phyloP scores from a whole-genome alignment of 1,140 invertebrate genomes.

The Gerris buenoi region DNA sequence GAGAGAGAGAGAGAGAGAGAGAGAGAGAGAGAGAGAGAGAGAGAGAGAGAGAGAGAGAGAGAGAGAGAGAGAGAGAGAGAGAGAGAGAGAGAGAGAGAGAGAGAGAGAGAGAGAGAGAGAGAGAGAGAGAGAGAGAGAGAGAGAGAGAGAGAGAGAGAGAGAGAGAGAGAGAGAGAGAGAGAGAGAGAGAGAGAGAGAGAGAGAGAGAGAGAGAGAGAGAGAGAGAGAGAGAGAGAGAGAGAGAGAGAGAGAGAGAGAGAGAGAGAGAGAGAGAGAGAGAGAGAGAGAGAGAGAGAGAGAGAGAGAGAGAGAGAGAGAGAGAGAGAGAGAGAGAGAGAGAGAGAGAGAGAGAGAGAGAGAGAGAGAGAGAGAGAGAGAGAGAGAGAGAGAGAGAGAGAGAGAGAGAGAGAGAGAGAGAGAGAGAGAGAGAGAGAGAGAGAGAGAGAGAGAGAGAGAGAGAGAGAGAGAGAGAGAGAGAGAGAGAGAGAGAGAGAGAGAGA shows the following conservation, averaged over 20 bases:
- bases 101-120: too few relatives aligned
- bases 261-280: conserved; percentile 4
- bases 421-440: conserved; percentile 7
- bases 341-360: background rate
- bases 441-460: conserved; percentile 8
- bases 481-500: conserved; percentile 7
- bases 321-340: conserved; percentile 4
- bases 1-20: too few relatives aligned
- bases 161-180: conserved; percentile 7
- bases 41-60: too few relatives aligned
- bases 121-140: conserved; percentile 3
- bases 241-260: background rate
- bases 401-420: conserved; percentile 7
- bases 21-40: too few relatives aligned
- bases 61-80: too few relatives aligned
- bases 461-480: conserved; percentile 9
- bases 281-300: conserved; percentile 3
- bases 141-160: conserved; percentile 3
- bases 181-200: conserved; percentile 5
- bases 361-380: background rate
- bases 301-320: conserved; percentile 5
- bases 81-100: too few relatives aligned
- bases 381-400: conserved; percentile 4
- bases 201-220: background rate
- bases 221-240: background rate